A percentile compares a stretch with the other conserved stretches of the same genome.
Conservation (phyloP, 2,113 vertebrate genomes). For the Apteryx mantelli region DNA sequence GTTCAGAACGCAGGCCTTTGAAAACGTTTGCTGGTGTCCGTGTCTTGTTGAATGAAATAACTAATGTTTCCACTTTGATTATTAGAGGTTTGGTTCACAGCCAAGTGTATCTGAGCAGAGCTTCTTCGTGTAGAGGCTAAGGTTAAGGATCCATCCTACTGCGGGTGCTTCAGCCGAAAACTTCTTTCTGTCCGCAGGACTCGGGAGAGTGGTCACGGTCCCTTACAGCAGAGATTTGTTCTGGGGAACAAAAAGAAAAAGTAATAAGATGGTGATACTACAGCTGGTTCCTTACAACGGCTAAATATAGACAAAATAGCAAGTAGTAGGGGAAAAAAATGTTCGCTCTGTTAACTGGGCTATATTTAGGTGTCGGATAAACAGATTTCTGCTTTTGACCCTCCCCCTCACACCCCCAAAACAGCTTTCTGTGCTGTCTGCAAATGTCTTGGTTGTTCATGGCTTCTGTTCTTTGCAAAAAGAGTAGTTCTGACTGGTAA, state of each 20-base stretch:
- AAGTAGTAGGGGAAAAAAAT: conserved; percentile 29
- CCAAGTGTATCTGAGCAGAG: background rate
- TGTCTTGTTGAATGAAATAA: background rate
- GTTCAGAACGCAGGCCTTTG: background rate
- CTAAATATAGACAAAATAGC: conserved; percentile 43
- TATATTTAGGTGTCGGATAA: conserved; percentile 53
- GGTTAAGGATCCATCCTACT: background rate
- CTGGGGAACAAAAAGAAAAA: background rate
- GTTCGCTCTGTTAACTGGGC: conserved; percentile 43
- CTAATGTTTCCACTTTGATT: background rate
- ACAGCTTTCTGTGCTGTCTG: background rate
- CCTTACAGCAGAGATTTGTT: background rate
- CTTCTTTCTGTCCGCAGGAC: background rate
- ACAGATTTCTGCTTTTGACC: conserved; percentile 47
- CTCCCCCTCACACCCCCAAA: conserved; percentile 39
- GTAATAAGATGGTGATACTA: conserved; percentile 44
- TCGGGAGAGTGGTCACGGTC: background rate
- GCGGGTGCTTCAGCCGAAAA: background rate
- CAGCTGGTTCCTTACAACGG: conserved; percentile 41
- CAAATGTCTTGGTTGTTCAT: background rate
- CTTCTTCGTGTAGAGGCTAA: background rate
- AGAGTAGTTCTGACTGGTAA: background rate
- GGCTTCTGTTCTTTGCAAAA: background rate
- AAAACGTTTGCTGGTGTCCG: background rate
- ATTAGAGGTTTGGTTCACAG: background rate